Percentiles rank a stretch among this genome's conserved stretches.
Evolutionary conservation across 2,888 invertebrate genomes (phyloP).

Genomic region (Macrophya alboannulata): DNA sequence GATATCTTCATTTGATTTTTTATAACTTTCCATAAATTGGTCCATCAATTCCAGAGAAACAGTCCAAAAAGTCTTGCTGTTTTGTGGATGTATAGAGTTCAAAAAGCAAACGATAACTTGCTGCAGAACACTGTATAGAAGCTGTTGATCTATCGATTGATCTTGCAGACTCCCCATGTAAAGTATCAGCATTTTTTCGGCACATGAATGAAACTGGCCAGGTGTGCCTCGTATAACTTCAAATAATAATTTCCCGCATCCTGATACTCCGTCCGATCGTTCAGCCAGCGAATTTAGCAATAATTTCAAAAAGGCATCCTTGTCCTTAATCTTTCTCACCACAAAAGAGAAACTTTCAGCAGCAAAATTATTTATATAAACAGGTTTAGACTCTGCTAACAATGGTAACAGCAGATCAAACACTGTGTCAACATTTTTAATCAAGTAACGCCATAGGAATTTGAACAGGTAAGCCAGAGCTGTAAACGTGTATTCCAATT

Average conservation of each 20-base stretch:
- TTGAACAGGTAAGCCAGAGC: conserved; percentile 96
- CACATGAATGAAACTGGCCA: conserved; percentile 93
- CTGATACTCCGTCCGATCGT: conserved; percentile 87
- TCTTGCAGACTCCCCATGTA: conserved; percentile 84
- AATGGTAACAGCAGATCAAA: conserved; percentile 89
- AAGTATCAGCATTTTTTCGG: conserved; percentile 87
- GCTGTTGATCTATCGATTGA: conserved; percentile 78
- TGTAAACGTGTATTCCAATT: conserved; percentile 92
- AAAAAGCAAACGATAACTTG: conserved; percentile 86
- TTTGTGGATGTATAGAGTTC: conserved; percentile 84
- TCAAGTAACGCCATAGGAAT: conserved; percentile 91
- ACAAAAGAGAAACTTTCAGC: conserved; percentile 98
- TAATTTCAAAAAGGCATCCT: conserved; percentile 87
- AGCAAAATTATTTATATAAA: conserved; percentile 95
- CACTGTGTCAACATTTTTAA: conserved; percentile 89
- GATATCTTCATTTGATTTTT: conserved; percentile 75
- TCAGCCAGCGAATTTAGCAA: conserved; percentile 86
- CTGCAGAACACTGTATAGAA: conserved; percentile 85
- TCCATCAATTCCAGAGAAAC: conserved; percentile 79
- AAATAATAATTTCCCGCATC: conserved; percentile 93
- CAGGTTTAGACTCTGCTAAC: conserved; percentile 89
- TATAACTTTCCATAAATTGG: conserved; percentile 75
- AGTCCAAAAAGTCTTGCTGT: conserved; percentile 86
- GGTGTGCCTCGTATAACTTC: conserved; percentile 93
- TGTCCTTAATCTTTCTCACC: conserved; percentile 93